Evolutionary conservation across 2,113 vertebrate genomes (phyloP).

Genomic region (Triplophysa rosa): DNA sequence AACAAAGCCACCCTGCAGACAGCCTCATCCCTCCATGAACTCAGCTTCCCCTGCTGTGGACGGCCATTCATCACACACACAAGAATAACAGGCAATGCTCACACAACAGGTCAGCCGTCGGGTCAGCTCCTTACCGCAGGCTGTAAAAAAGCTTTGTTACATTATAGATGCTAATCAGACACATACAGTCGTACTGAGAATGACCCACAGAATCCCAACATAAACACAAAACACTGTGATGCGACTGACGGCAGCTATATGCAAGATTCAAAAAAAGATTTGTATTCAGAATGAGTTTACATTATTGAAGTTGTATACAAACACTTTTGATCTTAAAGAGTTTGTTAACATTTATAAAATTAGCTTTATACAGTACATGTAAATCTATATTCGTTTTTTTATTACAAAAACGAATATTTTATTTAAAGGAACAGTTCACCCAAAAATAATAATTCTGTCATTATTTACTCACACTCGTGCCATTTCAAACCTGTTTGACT

Average conservation of each 20-base stretch:
- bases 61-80: constrained; percentile 41
- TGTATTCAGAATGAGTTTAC: too few relatives aligned
- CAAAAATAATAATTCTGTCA: too few relatives aligned
- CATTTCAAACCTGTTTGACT: too few relatives aligned
- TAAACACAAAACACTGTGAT: background rate
- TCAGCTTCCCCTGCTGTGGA: constrained; percentile 47
- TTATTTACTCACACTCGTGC: too few relatives aligned
- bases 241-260: too few relatives aligned
- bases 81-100: background rate
- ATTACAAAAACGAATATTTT: too few relatives aligned
- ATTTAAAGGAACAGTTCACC: too few relatives aligned
- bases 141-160: background rate
- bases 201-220: background rate
- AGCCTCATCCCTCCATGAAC: constrained; percentile 27
- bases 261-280: background rate
- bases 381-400: too few relatives aligned
- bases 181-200: background rate
- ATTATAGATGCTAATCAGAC: background rate
- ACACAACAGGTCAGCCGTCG: constrained; percentile 11
- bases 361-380: too few relatives aligned
- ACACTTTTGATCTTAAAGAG: too few relatives aligned
- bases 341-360: too few relatives aligned
- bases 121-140: background rate
- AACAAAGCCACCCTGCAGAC: constrained; percentile 60
- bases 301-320: too few relatives aligned